These are phyloP conservation scores for Gymnoscopelus microlampas DNA, from an alignment of 2,797 vertebrate species.

Conservation along the genomic window DNA sequence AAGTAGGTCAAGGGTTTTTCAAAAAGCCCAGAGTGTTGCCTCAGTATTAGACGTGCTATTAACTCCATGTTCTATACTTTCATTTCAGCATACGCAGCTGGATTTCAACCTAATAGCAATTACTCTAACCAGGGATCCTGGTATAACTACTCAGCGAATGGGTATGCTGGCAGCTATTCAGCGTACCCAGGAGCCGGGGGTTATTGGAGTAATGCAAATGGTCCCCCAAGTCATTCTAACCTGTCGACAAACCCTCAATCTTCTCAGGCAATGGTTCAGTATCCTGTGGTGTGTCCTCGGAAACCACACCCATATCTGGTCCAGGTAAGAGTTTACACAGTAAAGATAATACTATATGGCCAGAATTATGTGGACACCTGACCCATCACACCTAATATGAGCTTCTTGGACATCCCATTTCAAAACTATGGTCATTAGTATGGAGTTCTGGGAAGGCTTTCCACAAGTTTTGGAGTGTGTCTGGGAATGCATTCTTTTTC, in stretches of 20 bases:
- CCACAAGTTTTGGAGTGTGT: too few relatives aligned
- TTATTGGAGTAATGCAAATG: conserved; percentile 84
- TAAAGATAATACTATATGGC: neutral
- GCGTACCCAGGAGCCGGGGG: conserved; percentile 81
- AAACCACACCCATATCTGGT: conserved; percentile 77
- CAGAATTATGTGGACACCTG: neutral
- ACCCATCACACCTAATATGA: neutral
- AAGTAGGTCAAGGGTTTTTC: conserved; percentile 54
- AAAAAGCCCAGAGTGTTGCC: conserved; percentile 54
- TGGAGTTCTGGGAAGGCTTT: too few relatives aligned
- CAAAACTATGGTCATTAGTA: too few relatives aligned
- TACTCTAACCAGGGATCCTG: conserved; percentile 84
- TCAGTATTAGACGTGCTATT: conserved; percentile 60
- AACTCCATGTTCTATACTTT: conserved; percentile 80
- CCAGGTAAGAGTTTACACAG: conserved; percentile 66
- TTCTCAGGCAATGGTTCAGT: conserved; percentile 87
- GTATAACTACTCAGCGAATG: conserved; percentile 85
- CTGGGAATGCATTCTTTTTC: too few relatives aligned
- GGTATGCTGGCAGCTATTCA: conserved; percentile 81
- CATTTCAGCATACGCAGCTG: conserved; percentile 84
- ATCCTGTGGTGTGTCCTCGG: conserved; percentile 84
- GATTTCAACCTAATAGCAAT: conserved; percentile 83
- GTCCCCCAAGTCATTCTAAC: conserved; percentile 82
- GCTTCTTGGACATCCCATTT: too few relatives aligned
- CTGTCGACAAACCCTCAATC: conserved; percentile 84